Percentiles rank a stretch among this genome's conserved stretches.
Conservation (phyloP, 2,888 invertebrate genomes). For the Leptopilina myrica region DNA sequence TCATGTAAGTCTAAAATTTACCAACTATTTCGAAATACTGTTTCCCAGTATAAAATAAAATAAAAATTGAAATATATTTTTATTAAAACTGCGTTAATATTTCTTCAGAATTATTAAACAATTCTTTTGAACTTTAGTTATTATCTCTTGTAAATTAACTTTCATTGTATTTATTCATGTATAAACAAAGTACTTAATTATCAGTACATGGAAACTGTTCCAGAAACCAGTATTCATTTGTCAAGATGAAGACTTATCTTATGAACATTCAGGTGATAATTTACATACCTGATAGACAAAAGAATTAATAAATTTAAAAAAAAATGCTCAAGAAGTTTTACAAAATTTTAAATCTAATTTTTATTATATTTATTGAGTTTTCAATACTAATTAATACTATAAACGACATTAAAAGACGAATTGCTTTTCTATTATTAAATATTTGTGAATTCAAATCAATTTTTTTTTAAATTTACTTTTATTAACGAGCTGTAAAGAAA, state of each 20-base stretch:
- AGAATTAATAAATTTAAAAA: not conserved
- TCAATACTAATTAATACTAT: no score
- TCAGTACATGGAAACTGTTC: constrained; percentile 22
- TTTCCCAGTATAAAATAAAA: no score
- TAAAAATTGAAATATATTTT: no score
- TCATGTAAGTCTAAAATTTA: no score
- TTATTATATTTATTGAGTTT: no score
- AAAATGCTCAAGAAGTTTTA: not conserved
- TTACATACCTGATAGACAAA: constrained; percentile 6
- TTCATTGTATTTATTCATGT: constrained; percentile 11
- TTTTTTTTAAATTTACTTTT: no score
- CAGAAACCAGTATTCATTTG: constrained; percentile 17
- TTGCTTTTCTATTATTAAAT: no score
- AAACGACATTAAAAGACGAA: no score
- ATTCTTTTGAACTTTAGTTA: not conserved
- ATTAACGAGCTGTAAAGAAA: no score
- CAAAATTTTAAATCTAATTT: no score
- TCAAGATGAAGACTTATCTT: constrained; percentile 26
- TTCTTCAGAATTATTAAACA: not conserved
- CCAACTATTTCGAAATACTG: no score
- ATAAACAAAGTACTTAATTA: constrained; percentile 32
- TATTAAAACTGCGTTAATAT: not conserved
- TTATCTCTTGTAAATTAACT: constrained; percentile 1
- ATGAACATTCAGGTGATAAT: constrained; percentile 27
- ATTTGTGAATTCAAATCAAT: no score